phyloP scores from a whole-genome alignment of 2,888 invertebrate genomes.

The Caenorhabditis parvicauda region DNA sequence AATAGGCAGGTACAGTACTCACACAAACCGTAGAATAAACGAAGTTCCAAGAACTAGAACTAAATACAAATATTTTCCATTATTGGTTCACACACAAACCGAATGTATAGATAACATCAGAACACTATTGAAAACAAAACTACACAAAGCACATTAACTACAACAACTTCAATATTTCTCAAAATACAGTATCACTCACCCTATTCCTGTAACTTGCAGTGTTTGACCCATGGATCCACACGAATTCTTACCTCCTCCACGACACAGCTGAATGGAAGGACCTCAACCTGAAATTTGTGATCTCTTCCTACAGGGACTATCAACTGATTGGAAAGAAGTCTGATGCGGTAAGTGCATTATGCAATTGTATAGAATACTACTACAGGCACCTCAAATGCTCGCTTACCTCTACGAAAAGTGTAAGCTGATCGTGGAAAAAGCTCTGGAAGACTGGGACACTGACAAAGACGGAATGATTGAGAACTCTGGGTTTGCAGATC shows the following conservation, averaged over 20 bases:
- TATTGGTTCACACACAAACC: too few relatives aligned
- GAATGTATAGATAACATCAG: too few relatives aligned
- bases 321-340: constrained; percentile 13
- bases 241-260: constrained; percentile 85
- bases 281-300: constrained; percentile 84
- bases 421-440: constrained; percentile 29
- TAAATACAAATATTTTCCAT: too few relatives aligned
- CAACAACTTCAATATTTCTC: too few relatives aligned
- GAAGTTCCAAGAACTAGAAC: too few relatives aligned
- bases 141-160: too few relatives aligned
- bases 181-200: neutral
- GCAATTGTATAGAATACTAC: too few relatives aligned
- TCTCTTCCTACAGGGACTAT: constrained; percentile 63
- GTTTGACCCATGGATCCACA: constrained; percentile 76
- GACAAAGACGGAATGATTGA: constrained; percentile 87
- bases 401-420: constrained; percentile 29
- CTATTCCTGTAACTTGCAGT: constrained; percentile 66
- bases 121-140: too few relatives aligned
- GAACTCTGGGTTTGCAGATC: constrained; percentile 79
- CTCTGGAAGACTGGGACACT: constrained; percentile 71
- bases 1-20: too few relatives aligned
- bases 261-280: constrained; percentile 89
- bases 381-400: too few relatives aligned
- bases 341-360: constrained; percentile 3
- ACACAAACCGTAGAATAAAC: too few relatives aligned